phyloP scores from a whole-genome alignment of 2,888 invertebrate genomes.

The Volucella zonaria region DNA sequence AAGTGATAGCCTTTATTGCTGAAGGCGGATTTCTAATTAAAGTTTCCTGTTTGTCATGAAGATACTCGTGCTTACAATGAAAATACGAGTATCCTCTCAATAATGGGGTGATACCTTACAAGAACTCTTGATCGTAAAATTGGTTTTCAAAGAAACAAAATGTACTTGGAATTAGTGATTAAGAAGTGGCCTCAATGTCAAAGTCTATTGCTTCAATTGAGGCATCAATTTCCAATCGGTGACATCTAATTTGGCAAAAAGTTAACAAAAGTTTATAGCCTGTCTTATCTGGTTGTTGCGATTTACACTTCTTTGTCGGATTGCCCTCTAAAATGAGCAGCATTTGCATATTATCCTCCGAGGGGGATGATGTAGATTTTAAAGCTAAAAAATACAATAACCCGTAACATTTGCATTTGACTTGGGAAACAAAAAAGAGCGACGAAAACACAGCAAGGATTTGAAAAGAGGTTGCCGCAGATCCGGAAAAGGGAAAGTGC shows the following conservation, averaged over 20 bases:
- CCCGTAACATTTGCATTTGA: constrained; percentile 67
- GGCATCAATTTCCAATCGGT: constrained; percentile 69
- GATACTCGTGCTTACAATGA: neutral
- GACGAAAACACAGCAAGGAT: neutral
- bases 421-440: constrained; percentile 19
- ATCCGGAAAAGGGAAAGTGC: constrained; percentile 42
- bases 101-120: constrained; percentile 29
- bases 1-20: constrained; percentile 47
- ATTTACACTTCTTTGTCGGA: constrained; percentile 64
- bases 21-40: constrained; percentile 66
- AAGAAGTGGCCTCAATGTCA: constrained; percentile 30
- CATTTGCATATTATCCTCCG: constrained; percentile 63
- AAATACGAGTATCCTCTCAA: neutral
- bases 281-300: constrained; percentile 43
- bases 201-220: constrained; percentile 69
- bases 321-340: constrained; percentile 55
- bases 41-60: constrained; percentile 35
- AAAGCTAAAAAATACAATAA: constrained; percentile 51
- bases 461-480: neutral
- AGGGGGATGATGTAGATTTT: constrained; percentile 17
- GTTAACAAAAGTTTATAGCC: constrained; percentile 67
- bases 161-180: constrained; percentile 47
- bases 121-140: constrained; percentile 58
- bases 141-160: constrained; percentile 22
- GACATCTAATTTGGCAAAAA: constrained; percentile 73